phyloP scores from a whole-genome alignment of 2,113 vertebrate genomes.

The Halcyon senegalensis region DNA sequence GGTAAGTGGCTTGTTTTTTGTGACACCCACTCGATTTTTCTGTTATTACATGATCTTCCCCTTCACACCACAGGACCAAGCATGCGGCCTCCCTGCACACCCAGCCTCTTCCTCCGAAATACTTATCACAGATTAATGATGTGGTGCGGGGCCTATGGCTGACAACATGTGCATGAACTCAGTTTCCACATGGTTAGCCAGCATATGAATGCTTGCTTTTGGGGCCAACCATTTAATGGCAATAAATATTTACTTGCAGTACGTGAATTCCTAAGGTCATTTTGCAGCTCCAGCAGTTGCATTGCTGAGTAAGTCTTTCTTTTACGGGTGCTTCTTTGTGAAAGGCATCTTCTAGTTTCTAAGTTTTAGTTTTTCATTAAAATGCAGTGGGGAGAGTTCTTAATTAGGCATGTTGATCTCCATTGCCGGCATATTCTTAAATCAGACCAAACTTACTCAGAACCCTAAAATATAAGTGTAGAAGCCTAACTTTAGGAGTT shows the following conservation, averaged over 20 bases:
- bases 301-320: constrained; percentile 8
- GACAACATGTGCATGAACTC: constrained; percentile 57
- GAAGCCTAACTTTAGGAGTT: neutral
- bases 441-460: neutral
- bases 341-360: neutral
- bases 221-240: constrained; percentile 15
- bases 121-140: constrained; percentile 59
- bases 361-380: neutral
- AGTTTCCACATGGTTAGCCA: constrained; percentile 56
- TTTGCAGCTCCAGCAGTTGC: constrained; percentile 15
- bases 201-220: neutral
- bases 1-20: neutral
- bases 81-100: neutral
- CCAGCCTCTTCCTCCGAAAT: constrained; percentile 50
- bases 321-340: neutral
- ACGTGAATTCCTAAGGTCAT: constrained; percentile 48
- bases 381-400: neutral
- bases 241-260: constrained; percentile 66
- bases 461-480: neutral
- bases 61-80: neutral
- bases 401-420: neutral
- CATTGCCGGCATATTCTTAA: neutral
- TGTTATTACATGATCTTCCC: neutral
- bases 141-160: constrained; percentile 41
- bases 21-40: constrained; percentile 21